A percentile compares a stretch with the other conserved stretches of the same genome.
Conservation (phyloP, 2,113 vertebrate genomes). For the Anoura caudifer region DNA sequence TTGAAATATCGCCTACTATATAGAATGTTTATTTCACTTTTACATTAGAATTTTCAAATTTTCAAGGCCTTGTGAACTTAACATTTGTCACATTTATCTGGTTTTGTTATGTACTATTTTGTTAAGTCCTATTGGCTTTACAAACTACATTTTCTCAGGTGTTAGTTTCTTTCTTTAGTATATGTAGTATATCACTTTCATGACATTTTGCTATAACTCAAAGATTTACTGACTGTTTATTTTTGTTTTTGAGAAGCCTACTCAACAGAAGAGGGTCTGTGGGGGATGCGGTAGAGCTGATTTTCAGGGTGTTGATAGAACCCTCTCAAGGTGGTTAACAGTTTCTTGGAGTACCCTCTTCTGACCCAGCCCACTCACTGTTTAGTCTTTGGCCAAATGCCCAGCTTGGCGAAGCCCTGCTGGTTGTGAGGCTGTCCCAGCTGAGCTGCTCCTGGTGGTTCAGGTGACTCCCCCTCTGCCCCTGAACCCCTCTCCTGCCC, state of each 20-base stretch:
- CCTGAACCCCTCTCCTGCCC: neutral
- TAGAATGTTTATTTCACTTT: neutral
- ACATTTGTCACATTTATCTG: neutral
- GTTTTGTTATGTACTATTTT: neutral
- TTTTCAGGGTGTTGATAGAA: neutral
- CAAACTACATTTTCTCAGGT: neutral
- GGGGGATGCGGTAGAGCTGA: neutral
- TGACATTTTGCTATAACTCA: neutral
- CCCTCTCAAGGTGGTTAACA: neutral
- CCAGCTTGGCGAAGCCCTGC: neutral
- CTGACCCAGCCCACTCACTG: neutral
- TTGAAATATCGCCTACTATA: neutral
- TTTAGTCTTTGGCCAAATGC: neutral
- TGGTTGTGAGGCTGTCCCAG: rapidly evolving
- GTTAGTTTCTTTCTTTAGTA: neutral
- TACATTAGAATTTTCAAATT: neutral
- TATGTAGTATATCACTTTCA: neutral
- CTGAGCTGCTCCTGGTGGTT: neutral
- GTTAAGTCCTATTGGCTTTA: neutral
- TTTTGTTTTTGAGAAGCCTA: neutral
- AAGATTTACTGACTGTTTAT: neutral
- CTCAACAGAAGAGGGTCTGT: neutral
- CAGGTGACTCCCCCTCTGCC: neutral
- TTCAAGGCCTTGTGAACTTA: neutral
- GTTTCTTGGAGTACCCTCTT: neutral